phyloP scores from a whole-genome alignment of 2,888 invertebrate genomes.

The Scaptomyza cyrtandrae region DNA sequence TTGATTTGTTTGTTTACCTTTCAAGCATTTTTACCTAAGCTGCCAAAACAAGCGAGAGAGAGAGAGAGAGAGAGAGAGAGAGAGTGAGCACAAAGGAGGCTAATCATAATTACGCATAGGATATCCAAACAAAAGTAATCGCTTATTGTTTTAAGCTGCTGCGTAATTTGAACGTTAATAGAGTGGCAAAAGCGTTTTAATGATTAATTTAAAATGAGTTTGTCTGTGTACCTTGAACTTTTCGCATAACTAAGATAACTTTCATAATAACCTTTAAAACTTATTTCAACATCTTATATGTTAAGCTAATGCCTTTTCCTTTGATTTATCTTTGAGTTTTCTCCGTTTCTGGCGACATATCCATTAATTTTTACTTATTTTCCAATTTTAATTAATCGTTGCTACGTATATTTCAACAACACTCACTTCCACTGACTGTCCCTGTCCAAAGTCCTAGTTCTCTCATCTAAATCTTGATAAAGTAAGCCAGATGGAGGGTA shows the following conservation, averaged over 20 bases:
- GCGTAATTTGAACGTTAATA: neutral
- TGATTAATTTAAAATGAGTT: neutral
- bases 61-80: no score
- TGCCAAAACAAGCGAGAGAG: neutral
- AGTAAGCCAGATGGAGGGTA: no score
- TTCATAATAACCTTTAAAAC: no score
- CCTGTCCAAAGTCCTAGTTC: no score
- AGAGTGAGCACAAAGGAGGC: neutral
- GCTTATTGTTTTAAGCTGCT: neutral
- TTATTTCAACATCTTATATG: no score
- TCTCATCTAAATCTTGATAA: no score
- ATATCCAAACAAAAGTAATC: constrained; percentile 4
- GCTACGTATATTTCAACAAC: no score
- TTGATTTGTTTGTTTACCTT: constrained; percentile 67
- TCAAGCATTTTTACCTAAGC: constrained; percentile 20
- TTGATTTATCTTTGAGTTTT: neutral
- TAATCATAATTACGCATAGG: neutral
- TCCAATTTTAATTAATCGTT: no score
- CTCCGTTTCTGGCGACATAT: no score
- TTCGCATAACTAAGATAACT: neutral
- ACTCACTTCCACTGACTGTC: no score
- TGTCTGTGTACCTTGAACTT: neutral
- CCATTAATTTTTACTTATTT: no score
- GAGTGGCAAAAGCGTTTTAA: neutral
- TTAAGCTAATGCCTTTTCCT: neutral